Evolutionary conservation across 1,140 invertebrate genomes (phyloP).

Genomic region (Ostrea denselamellosa): DNA sequence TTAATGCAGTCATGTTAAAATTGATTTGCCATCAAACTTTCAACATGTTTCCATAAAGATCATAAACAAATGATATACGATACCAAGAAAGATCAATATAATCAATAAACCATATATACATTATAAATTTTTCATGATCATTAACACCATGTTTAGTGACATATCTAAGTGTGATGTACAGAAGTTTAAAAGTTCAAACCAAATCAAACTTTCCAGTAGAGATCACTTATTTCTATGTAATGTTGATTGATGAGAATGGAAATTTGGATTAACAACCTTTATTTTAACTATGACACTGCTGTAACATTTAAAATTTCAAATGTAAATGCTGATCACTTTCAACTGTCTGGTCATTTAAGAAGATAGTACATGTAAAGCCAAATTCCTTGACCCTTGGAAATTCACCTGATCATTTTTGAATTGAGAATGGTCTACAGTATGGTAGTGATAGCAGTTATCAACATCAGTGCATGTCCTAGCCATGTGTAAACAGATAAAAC

Average conservation of each 20-base stretch:
- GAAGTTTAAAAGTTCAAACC: conserved; percentile 24
- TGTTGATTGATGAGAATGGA: neutral
- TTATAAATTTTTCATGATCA: conserved; percentile 4
- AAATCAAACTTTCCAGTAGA: neutral
- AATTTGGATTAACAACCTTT: neutral
- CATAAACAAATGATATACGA: conserved; percentile 31
- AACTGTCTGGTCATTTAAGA: no score
- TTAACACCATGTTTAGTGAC: neutral
- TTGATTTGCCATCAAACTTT: conserved; percentile 31
- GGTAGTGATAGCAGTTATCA: no score
- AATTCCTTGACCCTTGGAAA: neutral
- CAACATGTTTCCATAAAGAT: conserved; percentile 20
- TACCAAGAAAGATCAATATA: neutral
- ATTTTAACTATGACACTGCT: neutral
- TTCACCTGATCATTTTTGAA: no score
- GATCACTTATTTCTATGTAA: neutral
- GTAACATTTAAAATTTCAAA: neutral
- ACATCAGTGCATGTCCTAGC: no score
- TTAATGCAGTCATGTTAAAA: neutral
- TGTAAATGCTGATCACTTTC: neutral
- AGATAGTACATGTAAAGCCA: no score
- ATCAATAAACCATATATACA: conserved; percentile 26
- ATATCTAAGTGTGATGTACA: neutral
- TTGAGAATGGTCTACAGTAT: no score
- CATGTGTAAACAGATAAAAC: no score